Conservation (phyloP, 2,113 vertebrate genomes). For the Alethe castanea region DNA sequence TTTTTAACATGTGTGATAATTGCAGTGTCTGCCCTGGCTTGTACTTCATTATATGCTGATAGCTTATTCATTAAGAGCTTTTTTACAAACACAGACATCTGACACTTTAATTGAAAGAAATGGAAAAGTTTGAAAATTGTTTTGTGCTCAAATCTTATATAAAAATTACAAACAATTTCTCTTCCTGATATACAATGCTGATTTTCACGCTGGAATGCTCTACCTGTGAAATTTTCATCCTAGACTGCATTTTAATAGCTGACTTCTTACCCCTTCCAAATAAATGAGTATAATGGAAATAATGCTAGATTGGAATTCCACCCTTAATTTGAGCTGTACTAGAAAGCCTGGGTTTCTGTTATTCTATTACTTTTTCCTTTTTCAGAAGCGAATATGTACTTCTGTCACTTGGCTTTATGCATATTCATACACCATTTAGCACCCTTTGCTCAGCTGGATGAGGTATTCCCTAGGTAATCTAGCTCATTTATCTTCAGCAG, state of each 20-base stretch:
- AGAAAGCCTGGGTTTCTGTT: neutral
- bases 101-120: neutral
- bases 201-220: neutral
- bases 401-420: neutral
- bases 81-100: neutral
- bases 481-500: slow-evolving; percentile 14
- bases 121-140: neutral
- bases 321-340: neutral
- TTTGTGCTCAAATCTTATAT: neutral
- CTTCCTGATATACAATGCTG: neutral
- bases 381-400: neutral
- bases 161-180: neutral
- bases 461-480: neutral
- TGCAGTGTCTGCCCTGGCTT: neutral
- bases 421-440: neutral
- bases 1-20: neutral
- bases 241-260: neutral
- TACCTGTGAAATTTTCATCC: slow-evolving; percentile 14
- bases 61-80: neutral
- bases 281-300: neutral
- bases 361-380: slow-evolving; percentile 16
- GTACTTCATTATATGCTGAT: neutral
- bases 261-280: neutral
- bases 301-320: slow-evolving; percentile 23
- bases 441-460: neutral